phyloP scores from a whole-genome alignment of 2,797 vertebrate species.

The Mormyrops boulengeri region DNA sequence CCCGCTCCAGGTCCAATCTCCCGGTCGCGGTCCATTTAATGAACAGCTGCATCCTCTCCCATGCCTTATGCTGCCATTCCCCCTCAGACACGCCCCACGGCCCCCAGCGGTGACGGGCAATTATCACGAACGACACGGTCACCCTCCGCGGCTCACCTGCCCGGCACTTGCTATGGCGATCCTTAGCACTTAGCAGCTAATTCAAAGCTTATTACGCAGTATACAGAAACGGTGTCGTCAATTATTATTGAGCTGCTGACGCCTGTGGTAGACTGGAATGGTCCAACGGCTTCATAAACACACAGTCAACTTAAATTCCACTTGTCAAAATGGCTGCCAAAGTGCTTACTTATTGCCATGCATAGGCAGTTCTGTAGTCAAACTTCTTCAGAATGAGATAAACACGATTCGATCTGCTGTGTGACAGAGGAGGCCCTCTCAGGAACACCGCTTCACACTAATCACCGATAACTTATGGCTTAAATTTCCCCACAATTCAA shows the following conservation, averaged over 20 bases:
- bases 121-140: slow-evolving; percentile 54
- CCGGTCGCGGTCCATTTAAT: slow-evolving; percentile 57
- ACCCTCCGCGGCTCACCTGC: slow-evolving; percentile 32
- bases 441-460: not conserved
- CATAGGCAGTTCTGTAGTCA: not conserved
- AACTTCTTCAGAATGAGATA: not conserved
- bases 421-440: not conserved
- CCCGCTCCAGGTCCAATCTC: slow-evolving; percentile 35
- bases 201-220: not conserved
- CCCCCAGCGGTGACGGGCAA: slow-evolving; percentile 48
- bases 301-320: not conserved
- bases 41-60: slow-evolving; percentile 57
- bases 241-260: not conserved
- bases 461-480: not conserved
- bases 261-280: not conserved
- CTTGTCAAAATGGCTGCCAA: not conserved
- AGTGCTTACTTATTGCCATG: not conserved
- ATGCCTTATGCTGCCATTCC: slow-evolving; percentile 37
- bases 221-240: not conserved
- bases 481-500: slow-evolving; percentile 1
- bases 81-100: not conserved
- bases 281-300: not conserved
- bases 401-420: not conserved
- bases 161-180: not conserved
- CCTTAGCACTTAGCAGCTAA: not conserved